Conservation (phyloP, 2,888 invertebrate genomes). For the Apamea crenata region DNA sequence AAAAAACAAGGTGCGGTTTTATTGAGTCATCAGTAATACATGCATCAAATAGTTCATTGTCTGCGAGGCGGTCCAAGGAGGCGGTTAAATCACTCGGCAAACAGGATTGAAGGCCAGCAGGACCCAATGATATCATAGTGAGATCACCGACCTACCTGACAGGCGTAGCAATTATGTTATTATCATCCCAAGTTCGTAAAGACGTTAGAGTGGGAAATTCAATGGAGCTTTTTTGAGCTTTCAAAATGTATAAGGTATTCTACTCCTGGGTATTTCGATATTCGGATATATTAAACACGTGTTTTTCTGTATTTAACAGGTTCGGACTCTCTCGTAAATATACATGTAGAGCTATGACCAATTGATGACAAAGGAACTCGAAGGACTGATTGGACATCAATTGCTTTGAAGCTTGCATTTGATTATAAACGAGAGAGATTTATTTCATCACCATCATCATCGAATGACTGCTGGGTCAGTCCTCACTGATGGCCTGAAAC, state of each 20-base stretch:
- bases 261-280: neutral
- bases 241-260: neutral
- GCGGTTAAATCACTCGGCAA: conserved; percentile 22
- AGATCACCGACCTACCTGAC: conserved; percentile 47
- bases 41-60: neutral
- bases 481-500: neutral
- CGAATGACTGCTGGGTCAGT: neutral
- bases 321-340: neutral
- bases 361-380: neutral
- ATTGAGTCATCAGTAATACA: conserved; percentile 30
- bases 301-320: neutral
- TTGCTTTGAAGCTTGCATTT: neutral
- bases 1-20: neutral
- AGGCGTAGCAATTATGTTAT: conserved; percentile 36
- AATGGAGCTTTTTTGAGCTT: conserved; percentile 9
- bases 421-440: neutral
- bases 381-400: neutral
- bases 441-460: neutral
- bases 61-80: neutral
- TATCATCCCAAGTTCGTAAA: conserved; percentile 18
- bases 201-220: neutral
- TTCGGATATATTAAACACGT: neutral
- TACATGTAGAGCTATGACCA: neutral
- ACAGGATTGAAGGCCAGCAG: conserved; percentile 17
- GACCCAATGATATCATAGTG: conserved; percentile 47